phyloP scores from a whole-genome alignment of 2,888 invertebrate genomes.

The Agrotis clavis region DNA sequence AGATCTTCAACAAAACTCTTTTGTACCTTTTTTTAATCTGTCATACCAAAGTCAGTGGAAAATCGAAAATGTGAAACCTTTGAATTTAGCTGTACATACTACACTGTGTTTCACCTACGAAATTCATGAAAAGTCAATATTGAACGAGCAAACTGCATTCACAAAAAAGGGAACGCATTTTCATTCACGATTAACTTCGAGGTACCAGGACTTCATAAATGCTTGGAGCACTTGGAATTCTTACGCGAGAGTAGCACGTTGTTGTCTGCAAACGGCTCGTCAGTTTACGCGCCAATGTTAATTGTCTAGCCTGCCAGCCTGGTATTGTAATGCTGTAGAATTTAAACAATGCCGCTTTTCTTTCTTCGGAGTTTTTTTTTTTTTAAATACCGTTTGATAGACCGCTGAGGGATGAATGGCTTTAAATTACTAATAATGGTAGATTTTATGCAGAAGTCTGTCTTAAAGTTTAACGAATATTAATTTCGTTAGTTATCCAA shows the following conservation, averaged over 20 bases:
- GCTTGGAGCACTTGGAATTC: constrained; percentile 55
- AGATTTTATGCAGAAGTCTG: neutral
- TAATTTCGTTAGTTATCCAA: no score
- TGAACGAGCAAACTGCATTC: constrained; percentile 30
- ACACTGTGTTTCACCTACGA: neutral
- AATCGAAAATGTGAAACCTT: neutral
- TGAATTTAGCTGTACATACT: neutral
- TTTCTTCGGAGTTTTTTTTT: constrained; percentile 5
- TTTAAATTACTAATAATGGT: constrained; percentile 17
- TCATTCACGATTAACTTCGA: constrained; percentile 51
- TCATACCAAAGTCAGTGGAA: neutral
- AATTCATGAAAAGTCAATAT: constrained; percentile 26
- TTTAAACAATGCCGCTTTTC: constrained; percentile 50
- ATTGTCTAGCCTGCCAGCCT: constrained; percentile 47
- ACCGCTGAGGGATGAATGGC: constrained; percentile 2
- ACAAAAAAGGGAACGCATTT: constrained; percentile 36
- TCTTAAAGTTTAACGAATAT: neutral
- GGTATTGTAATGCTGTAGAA: constrained; percentile 51
- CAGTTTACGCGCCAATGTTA: constrained; percentile 59
- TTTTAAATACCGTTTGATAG: constrained; percentile 29
- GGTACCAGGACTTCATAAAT: constrained; percentile 52
- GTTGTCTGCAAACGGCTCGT: constrained; percentile 55
- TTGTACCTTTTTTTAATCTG: neutral
- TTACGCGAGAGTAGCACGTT: constrained; percentile 47
- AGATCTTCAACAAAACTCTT: neutral